Conservation (phyloP, 2,113 vertebrate genomes). For the Axis porcinus region DNA sequence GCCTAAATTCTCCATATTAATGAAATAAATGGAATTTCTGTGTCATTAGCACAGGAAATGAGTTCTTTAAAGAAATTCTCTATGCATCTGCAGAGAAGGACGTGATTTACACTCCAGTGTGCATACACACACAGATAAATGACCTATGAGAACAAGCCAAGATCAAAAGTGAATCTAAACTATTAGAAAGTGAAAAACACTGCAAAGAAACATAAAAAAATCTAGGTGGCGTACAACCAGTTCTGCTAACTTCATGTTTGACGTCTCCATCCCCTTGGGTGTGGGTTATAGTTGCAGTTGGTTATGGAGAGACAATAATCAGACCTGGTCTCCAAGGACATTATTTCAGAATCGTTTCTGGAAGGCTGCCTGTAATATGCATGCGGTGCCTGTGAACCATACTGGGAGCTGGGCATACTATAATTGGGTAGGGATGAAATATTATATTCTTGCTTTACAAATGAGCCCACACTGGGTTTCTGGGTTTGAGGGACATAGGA, state of each 20-base stretch:
- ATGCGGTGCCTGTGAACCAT: conserved; percentile 79
- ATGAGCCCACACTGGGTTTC: not conserved
- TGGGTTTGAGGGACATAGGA: conserved; percentile 75
- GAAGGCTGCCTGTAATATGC: conserved; percentile 81
- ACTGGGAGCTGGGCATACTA: conserved; percentile 68
- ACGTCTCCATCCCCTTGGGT: conserved; percentile 85
- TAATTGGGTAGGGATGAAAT: conserved; percentile 73
- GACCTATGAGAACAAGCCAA: not conserved
- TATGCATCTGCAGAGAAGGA: not conserved
- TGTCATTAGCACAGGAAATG: not conserved
- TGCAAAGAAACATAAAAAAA: not conserved
- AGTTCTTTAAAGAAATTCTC: not conserved
- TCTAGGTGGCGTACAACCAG: not conserved
- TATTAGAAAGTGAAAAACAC: not conserved
- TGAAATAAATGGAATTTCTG: not conserved
- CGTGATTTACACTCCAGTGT: not conserved
- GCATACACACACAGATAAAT: not conserved
- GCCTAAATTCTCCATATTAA: not conserved
- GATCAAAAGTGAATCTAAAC: not conserved
- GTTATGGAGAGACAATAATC: conserved; percentile 78
- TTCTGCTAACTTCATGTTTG: conserved; percentile 77
- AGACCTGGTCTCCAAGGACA: conserved; percentile 77
- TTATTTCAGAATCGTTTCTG: conserved; percentile 78
- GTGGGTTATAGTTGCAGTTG: conserved; percentile 82
- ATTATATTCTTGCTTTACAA: conserved; percentile 63